Percentiles rank a stretch among this genome's conserved stretches.
Evolutionary conservation across 2,113 vertebrate species (phyloP).

Genomic region (Tauraco erythrolophus): DNA sequence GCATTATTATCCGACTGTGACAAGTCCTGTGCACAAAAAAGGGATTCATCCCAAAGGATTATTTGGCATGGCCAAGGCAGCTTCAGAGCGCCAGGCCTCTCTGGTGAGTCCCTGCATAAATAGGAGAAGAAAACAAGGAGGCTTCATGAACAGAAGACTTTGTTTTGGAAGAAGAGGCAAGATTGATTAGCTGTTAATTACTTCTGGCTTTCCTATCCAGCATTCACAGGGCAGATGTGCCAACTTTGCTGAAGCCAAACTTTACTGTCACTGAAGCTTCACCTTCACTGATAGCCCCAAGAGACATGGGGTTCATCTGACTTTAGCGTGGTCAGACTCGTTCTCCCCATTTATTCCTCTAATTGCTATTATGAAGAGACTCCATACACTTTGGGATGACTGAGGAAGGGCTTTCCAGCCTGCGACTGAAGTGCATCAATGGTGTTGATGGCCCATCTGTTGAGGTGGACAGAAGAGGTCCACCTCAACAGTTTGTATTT

Average conservation of each 20-base stretch:
- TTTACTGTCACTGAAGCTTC: background rate
- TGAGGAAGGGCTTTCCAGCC: background rate
- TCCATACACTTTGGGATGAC: background rate
- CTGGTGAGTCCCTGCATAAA: constrained; percentile 44
- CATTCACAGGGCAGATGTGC: background rate
- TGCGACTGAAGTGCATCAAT: rapidly evolving
- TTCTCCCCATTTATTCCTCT: background rate
- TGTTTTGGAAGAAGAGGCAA: background rate
- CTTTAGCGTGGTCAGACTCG: background rate
- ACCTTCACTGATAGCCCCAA: background rate
- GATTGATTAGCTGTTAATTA: constrained; percentile 23
- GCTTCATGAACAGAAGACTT: constrained; percentile 65
- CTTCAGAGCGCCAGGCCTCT: constrained; percentile 24
- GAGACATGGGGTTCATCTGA: background rate
- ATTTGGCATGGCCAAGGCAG: constrained; percentile 58
- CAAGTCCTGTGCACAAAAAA: constrained; percentile 73
- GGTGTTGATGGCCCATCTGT: background rate
- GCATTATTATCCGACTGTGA: constrained; percentile 64
- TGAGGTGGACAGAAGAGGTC: background rate
- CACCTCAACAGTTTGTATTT: background rate
- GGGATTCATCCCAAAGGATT: constrained; percentile 74
- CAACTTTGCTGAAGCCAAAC: background rate
- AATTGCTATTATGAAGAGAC: background rate
- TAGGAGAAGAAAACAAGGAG: constrained; percentile 45
- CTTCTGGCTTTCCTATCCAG: constrained; percentile 18